These are phyloP conservation scores for Gallinago paraguaiae DNA, from an alignment of 2,113 vertebrate species.

Conservation along the genomic window DNA sequence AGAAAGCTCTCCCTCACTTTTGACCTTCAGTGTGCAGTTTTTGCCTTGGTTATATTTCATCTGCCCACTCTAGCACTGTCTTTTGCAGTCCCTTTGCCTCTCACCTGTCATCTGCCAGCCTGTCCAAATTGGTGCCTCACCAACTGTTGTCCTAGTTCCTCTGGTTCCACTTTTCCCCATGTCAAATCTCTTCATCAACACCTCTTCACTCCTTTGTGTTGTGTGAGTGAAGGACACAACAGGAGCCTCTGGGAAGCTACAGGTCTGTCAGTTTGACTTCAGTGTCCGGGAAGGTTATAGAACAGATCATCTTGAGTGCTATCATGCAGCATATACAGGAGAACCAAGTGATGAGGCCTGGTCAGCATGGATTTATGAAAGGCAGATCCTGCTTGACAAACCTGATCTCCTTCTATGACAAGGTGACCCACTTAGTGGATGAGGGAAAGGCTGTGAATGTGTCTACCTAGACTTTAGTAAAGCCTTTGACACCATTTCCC, in stretches of 20 bases:
- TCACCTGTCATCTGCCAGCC: neutral
- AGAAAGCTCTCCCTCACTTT: neutral
- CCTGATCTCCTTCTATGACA: neutral
- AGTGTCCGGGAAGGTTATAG: neutral
- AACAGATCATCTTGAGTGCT: neutral
- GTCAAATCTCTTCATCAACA: neutral
- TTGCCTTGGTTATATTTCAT: neutral
- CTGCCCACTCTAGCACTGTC: accelerated
- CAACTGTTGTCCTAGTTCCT: neutral
- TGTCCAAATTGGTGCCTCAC: neutral
- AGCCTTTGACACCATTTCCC: neutral
- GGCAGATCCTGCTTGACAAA: neutral
- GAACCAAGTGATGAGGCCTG: neutral
- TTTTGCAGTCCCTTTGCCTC: neutral
- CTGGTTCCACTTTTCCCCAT: neutral
- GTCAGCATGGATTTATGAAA: neutral
- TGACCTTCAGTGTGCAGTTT: neutral
- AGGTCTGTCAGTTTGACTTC: neutral
- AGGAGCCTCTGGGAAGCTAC: neutral
- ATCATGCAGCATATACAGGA: neutral
- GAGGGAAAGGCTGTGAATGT: neutral
- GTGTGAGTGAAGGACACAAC: no score
- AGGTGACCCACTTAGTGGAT: neutral
- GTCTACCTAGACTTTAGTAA: neutral
- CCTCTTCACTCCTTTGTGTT: neutral